Conservation (phyloP, 2,888 invertebrate species). For the Gonocerus acuteangulatus region DNA sequence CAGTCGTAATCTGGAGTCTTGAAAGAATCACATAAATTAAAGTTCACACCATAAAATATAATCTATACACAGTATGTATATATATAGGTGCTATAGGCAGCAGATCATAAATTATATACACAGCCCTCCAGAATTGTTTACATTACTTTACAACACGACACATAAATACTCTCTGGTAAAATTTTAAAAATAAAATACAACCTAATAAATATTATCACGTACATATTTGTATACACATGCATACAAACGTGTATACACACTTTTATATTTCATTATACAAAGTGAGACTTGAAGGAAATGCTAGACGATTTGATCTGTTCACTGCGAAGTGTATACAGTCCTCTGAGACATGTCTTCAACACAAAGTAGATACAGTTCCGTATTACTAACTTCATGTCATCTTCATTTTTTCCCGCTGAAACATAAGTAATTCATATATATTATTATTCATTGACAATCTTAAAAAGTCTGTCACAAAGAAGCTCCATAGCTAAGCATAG, state of each 20-base stretch:
- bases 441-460: no score
- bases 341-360: no score
- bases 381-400: not conserved
- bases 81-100: not conserved
- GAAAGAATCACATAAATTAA: not conserved
- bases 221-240: slow-evolving; percentile 8
- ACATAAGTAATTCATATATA: not conserved
- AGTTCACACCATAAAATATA: slow-evolving; percentile 1
- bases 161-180: slow-evolving; percentile 25
- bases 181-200: slow-evolving; percentile 19
- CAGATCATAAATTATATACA: slow-evolving; percentile 26
- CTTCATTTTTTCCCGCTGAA: slow-evolving; percentile 12
- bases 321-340: no score
- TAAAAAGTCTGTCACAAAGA: no score
- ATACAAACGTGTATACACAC: slow-evolving; percentile 6
- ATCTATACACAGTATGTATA: slow-evolving; percentile 6
- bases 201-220: slow-evolving; percentile 11
- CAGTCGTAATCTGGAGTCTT: not conserved
- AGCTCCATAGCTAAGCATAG: no score
- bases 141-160: slow-evolving; percentile 17
- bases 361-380: no score
- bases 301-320: no score
- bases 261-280: no score
- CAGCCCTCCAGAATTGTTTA: slow-evolving; percentile 23
- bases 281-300: no score